These are phyloP conservation scores for Crotalus horridus DNA, from an alignment of 2,113 vertebrate genomes.

Conservation along the genomic window DNA sequence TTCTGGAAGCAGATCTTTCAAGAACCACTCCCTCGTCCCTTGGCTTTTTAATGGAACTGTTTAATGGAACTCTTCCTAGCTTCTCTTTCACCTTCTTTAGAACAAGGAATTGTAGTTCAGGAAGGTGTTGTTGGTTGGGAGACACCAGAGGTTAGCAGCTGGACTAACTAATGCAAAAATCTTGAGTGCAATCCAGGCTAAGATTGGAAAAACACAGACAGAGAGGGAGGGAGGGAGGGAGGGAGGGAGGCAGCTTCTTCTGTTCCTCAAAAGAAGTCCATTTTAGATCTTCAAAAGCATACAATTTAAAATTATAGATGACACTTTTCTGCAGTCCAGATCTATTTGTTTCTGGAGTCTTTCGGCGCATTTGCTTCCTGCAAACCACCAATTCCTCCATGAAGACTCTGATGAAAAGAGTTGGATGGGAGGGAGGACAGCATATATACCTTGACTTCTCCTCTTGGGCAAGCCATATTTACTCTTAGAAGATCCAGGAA, in stretches of 20 bases:
- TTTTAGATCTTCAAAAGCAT: neutral
- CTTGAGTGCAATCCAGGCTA: neutral
- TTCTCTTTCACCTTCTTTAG: neutral
- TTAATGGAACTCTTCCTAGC: neutral
- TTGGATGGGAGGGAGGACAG: neutral
- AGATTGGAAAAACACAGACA: neutral
- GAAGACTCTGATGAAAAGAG: neutral
- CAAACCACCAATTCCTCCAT: neutral
- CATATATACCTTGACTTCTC: neutral
- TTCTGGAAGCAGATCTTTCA: neutral
- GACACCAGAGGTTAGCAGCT: neutral
- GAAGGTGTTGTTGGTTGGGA: neutral
- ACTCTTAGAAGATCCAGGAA: neutral
- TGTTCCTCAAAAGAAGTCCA: neutral
- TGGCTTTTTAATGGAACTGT: neutral
- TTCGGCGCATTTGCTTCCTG: neutral
- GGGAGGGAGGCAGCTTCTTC: neutral
- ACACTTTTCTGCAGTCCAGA: neutral
- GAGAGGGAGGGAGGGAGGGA: neutral
- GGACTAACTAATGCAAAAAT: neutral
- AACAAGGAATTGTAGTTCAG: neutral
- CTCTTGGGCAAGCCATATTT: neutral
- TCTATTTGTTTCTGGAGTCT: neutral
- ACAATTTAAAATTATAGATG: neutral
- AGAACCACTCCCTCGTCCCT: neutral